These are phyloP conservation scores for Menidia beryllina DNA, from an alignment of 2,113 vertebrate species.

Conservation along the genomic window DNA sequence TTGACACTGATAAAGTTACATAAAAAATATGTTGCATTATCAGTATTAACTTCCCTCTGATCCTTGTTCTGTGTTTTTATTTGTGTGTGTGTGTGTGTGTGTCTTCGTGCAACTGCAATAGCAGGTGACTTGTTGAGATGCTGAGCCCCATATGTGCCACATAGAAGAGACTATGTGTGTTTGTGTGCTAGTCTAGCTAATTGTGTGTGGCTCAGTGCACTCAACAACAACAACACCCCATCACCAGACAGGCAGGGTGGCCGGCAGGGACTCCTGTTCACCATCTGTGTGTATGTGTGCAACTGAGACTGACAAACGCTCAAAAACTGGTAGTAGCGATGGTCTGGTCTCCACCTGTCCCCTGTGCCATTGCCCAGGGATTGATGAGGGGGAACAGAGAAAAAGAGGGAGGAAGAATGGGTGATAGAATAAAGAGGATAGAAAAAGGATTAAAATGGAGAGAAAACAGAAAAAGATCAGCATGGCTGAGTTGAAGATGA, in stretches of 20 bases:
- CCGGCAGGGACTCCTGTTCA: conserved; percentile 74
- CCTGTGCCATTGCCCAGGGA: conserved; percentile 65
- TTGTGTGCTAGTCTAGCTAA: conserved; percentile 73
- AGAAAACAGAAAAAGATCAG: conserved; percentile 28
- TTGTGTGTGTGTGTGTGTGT: conserved; percentile 21
- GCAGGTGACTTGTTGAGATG: conserved; percentile 78
- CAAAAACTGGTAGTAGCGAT: conserved; percentile 59
- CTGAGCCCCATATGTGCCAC: conserved; percentile 74
- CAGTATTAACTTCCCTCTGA: conserved; percentile 48
- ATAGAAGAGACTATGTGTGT: conserved; percentile 49
- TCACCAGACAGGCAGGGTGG: conserved; percentile 73
- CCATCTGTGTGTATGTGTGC: conserved; percentile 67
- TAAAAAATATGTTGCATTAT: conserved; percentile 38
- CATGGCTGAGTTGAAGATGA: conserved; percentile 42
- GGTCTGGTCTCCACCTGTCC: conserved; percentile 76
- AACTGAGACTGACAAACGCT: conserved; percentile 45
- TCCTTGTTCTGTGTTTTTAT: conserved; percentile 43
- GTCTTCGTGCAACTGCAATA: conserved; percentile 63
- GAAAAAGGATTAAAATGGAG: background rate
- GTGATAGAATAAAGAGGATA: background rate
- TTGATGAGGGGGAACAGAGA: conserved; percentile 61
- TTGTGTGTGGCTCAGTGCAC: conserved; percentile 80
- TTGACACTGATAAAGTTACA: conserved; percentile 3
- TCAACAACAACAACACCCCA: conserved; percentile 80
- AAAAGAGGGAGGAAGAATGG: conserved; percentile 1